A percentile compares a stretch with the other conserved stretches of the same genome.
Evolutionary conservation across 2,113 vertebrate species (phyloP).

Genomic region (Bostrychus sinensis): DNA sequence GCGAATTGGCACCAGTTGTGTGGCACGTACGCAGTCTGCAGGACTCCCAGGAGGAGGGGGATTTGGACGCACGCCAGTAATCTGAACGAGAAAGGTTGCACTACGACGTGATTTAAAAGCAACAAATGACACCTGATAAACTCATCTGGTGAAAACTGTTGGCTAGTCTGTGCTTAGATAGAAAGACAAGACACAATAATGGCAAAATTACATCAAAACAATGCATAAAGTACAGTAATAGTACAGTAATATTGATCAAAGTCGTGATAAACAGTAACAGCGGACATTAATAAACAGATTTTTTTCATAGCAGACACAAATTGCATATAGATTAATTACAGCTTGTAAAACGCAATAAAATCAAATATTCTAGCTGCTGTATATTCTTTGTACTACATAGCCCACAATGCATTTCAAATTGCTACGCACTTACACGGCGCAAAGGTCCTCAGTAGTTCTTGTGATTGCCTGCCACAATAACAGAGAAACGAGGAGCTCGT

Average conservation of each 20-base stretch:
- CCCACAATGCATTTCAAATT: constrained; percentile 55
- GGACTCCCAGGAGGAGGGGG: constrained; percentile 51
- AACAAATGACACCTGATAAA: constrained; percentile 13
- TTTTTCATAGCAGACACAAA: too few relatives aligned
- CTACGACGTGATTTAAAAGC: constrained; percentile 44
- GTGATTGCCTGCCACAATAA: not conserved
- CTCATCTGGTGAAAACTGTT: not conserved
- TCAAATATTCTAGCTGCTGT: not conserved
- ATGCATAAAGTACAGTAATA: not conserved
- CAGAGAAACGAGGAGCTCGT: not conserved
- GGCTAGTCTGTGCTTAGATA: not conserved
- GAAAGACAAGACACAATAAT: not conserved
- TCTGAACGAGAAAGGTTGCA: constrained; percentile 48
- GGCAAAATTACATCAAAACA: too few relatives aligned
- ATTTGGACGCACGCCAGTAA: constrained; percentile 40
- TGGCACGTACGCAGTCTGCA: constrained; percentile 70
- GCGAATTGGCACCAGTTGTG: constrained; percentile 47
- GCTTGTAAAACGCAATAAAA: not conserved
- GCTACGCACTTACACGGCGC: not conserved
- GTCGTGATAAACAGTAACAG: too few relatives aligned
- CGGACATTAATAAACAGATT: too few relatives aligned
- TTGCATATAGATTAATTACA: not conserved
- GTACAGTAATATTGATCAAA: too few relatives aligned
- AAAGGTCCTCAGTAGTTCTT: not conserved
- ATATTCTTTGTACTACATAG: constrained; percentile 54